Evolutionary conservation across 2,113 vertebrate species (phyloP).

Genomic region (Malurus alboscapulatus): DNA sequence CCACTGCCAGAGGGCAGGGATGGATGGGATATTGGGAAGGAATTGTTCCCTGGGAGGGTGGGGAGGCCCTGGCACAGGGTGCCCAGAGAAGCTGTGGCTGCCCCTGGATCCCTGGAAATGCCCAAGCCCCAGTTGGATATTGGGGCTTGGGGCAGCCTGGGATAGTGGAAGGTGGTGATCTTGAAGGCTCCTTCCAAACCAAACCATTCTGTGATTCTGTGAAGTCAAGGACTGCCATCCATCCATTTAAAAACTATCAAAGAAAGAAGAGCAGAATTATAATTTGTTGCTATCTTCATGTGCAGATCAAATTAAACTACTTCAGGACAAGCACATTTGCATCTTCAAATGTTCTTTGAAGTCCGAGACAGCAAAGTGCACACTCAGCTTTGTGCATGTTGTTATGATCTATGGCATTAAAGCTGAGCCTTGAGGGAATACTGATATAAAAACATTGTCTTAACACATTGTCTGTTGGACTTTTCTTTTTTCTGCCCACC

Average conservation of each 20-base stretch:
- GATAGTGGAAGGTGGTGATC: fast-evolving
- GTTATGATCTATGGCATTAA: background rate
- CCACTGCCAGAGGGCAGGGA: background rate
- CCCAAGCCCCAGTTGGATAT: fast-evolving
- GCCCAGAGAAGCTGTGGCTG: background rate
- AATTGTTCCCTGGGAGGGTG: background rate
- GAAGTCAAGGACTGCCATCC: background rate
- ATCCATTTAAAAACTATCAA: background rate
- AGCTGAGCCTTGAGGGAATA: background rate
- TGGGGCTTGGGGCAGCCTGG: fast-evolving
- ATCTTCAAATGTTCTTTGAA: background rate
- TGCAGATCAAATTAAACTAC: background rate
- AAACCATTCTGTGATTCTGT: background rate
- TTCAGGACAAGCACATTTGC: background rate
- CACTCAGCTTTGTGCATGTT: background rate
- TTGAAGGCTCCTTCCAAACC: background rate
- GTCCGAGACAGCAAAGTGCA: background rate
- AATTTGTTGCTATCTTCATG: background rate
- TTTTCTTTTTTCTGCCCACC: background rate
- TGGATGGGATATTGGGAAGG: background rate
- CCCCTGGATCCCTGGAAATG: background rate
- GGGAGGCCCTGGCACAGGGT: background rate
- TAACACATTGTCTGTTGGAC: background rate
- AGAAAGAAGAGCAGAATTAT: background rate
- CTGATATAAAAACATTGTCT: background rate